Evolutionary conservation across 2,113 vertebrate species (phyloP).

Genomic region (Peromyscus californicus): DNA sequence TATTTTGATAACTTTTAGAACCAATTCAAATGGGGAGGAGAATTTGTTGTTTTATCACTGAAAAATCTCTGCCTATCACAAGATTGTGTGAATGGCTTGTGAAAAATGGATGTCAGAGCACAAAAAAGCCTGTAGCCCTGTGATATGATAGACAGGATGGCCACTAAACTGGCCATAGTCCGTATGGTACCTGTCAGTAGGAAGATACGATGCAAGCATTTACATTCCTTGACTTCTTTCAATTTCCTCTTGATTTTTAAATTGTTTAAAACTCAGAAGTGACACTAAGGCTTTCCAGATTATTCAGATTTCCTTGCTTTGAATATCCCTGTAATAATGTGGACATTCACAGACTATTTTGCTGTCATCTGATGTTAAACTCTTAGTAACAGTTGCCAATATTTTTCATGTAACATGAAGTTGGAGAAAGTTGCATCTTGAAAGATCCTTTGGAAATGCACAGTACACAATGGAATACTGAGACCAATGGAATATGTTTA

Average conservation of each 20-base stretch:
- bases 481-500: background rate
- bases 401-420: background rate
- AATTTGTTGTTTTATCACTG: background rate
- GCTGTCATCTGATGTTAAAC: background rate
- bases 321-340: background rate
- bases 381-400: background rate
- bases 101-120: background rate
- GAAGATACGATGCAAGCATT: background rate
- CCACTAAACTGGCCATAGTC: background rate
- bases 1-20: conserved; percentile 48
- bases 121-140: background rate
- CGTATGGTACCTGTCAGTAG: background rate
- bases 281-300: conserved; percentile 14
- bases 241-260: background rate
- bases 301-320: background rate
- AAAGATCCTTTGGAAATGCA: conserved; percentile 24
- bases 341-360: background rate
- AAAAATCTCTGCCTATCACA: background rate
- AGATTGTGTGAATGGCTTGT: background rate
- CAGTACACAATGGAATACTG: background rate
- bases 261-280: background rate
- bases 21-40: background rate
- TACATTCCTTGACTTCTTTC: background rate
- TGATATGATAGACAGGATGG: background rate
- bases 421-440: conserved; percentile 8